A percentile compares a stretch with the other conserved stretches of the same genome.
Evolutionary conservation across 2,797 vertebrate species (phyloP).

Genomic region (Neoniphon sammara): DNA sequence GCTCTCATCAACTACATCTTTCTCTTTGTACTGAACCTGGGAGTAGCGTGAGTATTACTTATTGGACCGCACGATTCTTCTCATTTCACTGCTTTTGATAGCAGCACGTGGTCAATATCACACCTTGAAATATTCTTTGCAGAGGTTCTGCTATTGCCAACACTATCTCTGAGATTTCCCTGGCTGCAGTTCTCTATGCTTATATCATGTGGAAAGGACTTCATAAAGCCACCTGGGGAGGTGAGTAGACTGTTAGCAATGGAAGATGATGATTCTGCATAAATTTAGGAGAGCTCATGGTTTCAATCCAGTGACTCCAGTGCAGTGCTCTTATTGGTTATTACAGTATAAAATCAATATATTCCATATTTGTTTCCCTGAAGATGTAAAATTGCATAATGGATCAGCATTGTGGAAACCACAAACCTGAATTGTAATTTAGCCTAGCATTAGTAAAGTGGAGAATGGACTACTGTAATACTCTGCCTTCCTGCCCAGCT

Average conservation of each 20-base stretch:
- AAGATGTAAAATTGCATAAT: no score
- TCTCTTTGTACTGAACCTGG: slow-evolving; percentile 84
- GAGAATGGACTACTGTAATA: no score
- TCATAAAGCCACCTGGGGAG: slow-evolving; percentile 89
- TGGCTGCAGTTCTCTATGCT: slow-evolving; percentile 83
- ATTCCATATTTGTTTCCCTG: no score
- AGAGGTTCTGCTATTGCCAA: slow-evolving; percentile 93
- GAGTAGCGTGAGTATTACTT: slow-evolving; percentile 87
- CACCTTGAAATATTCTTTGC: slow-evolving; percentile 12
- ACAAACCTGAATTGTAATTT: no score
- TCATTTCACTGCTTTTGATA: neutral
- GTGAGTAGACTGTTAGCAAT: slow-evolving; percentile 70
- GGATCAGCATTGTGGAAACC: no score
- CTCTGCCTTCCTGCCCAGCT: no score
- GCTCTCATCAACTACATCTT: slow-evolving; percentile 88
- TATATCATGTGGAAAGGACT: slow-evolving; percentile 88
- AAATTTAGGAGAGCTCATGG: neutral
- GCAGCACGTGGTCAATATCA: neutral
- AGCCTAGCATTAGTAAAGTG: no score
- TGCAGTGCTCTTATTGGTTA: no score
- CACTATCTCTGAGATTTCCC: slow-evolving; percentile 83
- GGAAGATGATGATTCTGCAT: neutral
- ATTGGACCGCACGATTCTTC: neutral
- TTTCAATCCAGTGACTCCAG: neutral
- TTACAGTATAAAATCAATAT: no score